Conservation (phyloP, 2,113 vertebrate genomes). For the Rhea americana region DNA sequence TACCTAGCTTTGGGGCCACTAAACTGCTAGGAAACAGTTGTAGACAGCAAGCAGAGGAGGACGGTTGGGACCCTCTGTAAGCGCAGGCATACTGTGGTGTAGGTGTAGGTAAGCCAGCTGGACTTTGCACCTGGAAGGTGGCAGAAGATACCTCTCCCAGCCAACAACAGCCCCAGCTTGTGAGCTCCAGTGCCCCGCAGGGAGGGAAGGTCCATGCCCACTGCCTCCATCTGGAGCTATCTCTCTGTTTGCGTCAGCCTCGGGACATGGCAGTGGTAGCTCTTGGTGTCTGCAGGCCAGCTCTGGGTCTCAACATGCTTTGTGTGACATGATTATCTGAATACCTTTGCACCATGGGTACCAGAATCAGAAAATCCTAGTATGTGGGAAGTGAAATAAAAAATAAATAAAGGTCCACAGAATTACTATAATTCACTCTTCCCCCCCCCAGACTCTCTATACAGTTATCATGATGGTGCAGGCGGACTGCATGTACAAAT, state of each 20-base stretch:
- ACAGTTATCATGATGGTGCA: slow-evolving; percentile 40
- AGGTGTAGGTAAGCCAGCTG: background rate
- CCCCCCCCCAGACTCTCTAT: background rate
- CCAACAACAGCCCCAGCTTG: no score
- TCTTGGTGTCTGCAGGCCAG: background rate
- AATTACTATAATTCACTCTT: slow-evolving; percentile 55
- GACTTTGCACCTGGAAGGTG: background rate
- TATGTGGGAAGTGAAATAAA: slow-evolving; percentile 18
- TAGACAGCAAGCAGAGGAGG: background rate
- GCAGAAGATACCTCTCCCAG: background rate
- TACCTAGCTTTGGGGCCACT: background rate
- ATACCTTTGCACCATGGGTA: background rate
- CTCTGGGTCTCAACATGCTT: background rate
- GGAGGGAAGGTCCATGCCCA: background rate
- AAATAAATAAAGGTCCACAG: background rate
- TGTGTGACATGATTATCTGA: rapidly evolving
- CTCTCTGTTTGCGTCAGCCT: background rate
- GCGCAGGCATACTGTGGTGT: no score
- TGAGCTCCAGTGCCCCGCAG: no score
- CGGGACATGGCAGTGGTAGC: background rate
- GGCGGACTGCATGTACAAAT: slow-evolving; percentile 65
- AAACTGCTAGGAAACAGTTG: rapidly evolving
- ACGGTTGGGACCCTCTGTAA: background rate
- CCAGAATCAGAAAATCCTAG: background rate
- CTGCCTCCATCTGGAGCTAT: background rate